Conservation (phyloP, 53 echinoderm and acorn worm genomes). For the Luidia sarsii region DNA sequence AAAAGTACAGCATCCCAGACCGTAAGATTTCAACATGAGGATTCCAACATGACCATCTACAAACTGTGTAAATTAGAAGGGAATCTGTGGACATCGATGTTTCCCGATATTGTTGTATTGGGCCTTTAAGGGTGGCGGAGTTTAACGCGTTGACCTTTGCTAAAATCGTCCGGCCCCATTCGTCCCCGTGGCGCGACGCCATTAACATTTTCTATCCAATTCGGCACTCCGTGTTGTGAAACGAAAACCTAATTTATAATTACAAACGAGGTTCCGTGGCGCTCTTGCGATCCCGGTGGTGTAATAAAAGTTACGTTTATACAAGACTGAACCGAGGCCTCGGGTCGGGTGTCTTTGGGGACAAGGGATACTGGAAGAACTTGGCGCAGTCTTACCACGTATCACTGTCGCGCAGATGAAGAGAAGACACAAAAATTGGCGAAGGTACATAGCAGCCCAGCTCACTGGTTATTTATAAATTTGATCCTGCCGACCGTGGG, state of each 20-base stretch:
- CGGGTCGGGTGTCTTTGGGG: constrained; percentile 29
- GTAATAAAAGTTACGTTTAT: constrained; percentile 26
- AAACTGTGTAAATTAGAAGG: too few relatives aligned
- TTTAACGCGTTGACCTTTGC: too few relatives aligned
- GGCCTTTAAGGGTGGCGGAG: too few relatives aligned
- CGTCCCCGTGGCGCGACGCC: constrained; percentile 26
- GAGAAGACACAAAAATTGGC: too few relatives aligned
- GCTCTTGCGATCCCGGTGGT: neutral
- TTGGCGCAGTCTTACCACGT: neutral
- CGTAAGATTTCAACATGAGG: too few relatives aligned
- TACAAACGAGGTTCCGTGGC: constrained; percentile 19
- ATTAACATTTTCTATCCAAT: constrained; percentile 46
- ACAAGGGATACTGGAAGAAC: neutral
- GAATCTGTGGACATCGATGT: too few relatives aligned
- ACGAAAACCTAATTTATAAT: constrained; percentile 25
- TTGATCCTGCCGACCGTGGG: constrained; percentile 6
- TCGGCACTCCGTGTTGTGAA: neutral
- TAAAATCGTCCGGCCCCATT: too few relatives aligned
- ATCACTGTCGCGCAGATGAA: too few relatives aligned
- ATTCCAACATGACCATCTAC: too few relatives aligned
- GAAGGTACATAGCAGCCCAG: too few relatives aligned
- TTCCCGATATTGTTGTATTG: too few relatives aligned
- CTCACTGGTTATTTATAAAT: constrained; percentile 33
- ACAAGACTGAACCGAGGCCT: constrained; percentile 2
- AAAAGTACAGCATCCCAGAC: too few relatives aligned